These are phyloP conservation scores for Timandra comae DNA, from an alignment of 2,888 invertebrate genomes.

Conservation along the genomic window DNA sequence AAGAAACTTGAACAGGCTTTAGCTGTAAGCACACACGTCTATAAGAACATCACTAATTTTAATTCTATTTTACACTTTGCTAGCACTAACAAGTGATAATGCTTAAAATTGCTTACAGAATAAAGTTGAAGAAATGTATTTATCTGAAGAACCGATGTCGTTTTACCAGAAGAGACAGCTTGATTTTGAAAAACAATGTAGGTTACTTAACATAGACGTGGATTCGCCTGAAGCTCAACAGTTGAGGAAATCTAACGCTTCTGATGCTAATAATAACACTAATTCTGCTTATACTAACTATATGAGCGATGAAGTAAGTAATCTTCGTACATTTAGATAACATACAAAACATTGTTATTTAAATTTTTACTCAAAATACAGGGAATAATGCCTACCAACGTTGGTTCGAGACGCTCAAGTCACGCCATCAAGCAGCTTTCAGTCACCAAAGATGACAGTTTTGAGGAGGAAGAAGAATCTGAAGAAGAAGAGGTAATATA, in stretches of 20 bases:
- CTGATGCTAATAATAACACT: conserved; percentile 51
- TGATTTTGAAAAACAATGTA: conserved; percentile 69
- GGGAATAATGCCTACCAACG: conserved; percentile 66
- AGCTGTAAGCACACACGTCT: conserved; percentile 74
- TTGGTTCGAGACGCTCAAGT: conserved; percentile 69
- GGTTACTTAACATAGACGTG: conserved; percentile 58
- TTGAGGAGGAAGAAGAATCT: conserved; percentile 74
- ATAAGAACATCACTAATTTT: too few species aligned
- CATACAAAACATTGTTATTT: too few species aligned
- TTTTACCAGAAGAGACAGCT: conserved; percentile 66
- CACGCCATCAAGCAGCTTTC: conserved; percentile 70
- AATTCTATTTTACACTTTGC: too few species aligned
- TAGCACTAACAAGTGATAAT: conserved; percentile 17
- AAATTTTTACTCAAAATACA: too few species aligned
- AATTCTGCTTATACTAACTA: conserved; percentile 44
- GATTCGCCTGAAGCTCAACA: conserved; percentile 58
- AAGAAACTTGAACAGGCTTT: conserved; percentile 83
- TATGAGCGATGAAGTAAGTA: neutral
- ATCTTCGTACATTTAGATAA: too few species aligned
- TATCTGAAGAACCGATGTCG: conserved; percentile 61
- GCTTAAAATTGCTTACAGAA: conserved; percentile 56
- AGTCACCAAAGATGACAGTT: conserved; percentile 71
- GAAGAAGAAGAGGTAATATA: conserved; percentile 67
- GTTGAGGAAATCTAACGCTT: conserved; percentile 36
- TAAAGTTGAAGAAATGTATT: conserved; percentile 42